Base-by-base conservation (phyloP, 2,797 vertebrate species). In the Pantherophis vulpinus region DNA sequence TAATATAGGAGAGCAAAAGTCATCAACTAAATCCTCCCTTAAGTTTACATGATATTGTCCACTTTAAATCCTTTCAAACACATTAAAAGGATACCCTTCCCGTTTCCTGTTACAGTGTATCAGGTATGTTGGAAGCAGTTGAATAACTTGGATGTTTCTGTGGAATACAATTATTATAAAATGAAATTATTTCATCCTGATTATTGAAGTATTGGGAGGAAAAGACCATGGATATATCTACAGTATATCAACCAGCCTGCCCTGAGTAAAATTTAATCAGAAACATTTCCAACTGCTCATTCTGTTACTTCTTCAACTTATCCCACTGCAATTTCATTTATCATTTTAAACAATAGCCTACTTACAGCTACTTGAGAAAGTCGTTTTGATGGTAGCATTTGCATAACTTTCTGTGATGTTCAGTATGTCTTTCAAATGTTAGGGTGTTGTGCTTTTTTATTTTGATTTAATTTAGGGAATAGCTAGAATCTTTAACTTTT, bases 231-330 rank as follows among this genome's bases (percentile, higher is more conserved):
- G 66, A 90, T 90, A 90, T 93, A 83, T 60, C 86, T 90, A 54
- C 51, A 10, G 51, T 54, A 54, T 54, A 54, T 54, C 14, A 56
- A 87, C 51, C 60, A 87, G 79, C 4, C 2, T 87, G 51, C 59
- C 92, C 88, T 42, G 27, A 93, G 32, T 56, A 90, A 25, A 90
- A 70, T 89, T 93, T 60, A 87, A 11, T 87, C 89, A 58, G 89
- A 56, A 93, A 90, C 89, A 90, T 93, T 90, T 93, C 89, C 56
- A 66, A 55, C 89, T 90, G 51, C 74, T 93, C 42, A 56, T 87
- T 83, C 60, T 37, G 27, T n/a, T 86, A 54, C 59, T 87, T 90
- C 32, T 66, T 87, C 90, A 70, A 54, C 3, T 90, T 86, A 90
- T 93, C 66, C 90, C 58, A 70, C 60, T 70, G 32, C 25, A 90